Conservation (phyloP, 2,888 invertebrate genomes). For the Aleiodes alternator region DNA sequence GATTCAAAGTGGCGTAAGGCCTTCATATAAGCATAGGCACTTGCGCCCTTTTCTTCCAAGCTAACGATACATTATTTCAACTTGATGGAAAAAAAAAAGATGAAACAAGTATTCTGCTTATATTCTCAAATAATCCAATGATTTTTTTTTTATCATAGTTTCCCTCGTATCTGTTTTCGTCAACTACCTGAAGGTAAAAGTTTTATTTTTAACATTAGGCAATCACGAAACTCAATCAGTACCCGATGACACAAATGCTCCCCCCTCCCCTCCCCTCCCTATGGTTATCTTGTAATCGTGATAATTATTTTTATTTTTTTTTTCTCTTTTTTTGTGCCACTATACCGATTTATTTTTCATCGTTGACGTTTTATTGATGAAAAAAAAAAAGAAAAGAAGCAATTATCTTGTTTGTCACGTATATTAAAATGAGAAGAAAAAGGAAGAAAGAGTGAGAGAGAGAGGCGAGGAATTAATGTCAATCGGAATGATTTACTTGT, state of each 20-base stretch:
- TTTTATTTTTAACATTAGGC: constrained; percentile 5
- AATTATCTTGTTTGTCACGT: constrained; percentile 13
- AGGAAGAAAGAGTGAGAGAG: neutral
- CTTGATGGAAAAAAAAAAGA: neutral
- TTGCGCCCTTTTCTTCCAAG: too few species aligned
- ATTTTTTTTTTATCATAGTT: neutral
- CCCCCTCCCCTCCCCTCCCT: neutral
- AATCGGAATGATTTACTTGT: too few species aligned
- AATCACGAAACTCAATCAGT: constrained; percentile 23
- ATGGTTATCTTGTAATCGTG: constrained; percentile 20
- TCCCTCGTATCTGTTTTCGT: neutral
- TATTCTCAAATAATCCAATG: neutral
- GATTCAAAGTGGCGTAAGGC: too few species aligned
- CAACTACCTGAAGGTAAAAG: neutral
- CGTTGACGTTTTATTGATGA: neutral
- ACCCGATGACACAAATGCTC: constrained; percentile 26
- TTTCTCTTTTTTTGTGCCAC: neutral
- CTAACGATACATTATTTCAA: too few species aligned
- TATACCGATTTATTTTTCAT: constrained; percentile 6
- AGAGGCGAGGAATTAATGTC: neutral
- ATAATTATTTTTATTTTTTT: neutral
- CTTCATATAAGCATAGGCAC: too few species aligned
- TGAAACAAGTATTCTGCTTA: neutral
- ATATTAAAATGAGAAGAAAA: neutral
- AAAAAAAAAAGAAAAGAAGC: constrained; percentile 22